Conservation (phyloP, 2,797 vertebrate species). For the Enteromius paludinosus region DNA sequence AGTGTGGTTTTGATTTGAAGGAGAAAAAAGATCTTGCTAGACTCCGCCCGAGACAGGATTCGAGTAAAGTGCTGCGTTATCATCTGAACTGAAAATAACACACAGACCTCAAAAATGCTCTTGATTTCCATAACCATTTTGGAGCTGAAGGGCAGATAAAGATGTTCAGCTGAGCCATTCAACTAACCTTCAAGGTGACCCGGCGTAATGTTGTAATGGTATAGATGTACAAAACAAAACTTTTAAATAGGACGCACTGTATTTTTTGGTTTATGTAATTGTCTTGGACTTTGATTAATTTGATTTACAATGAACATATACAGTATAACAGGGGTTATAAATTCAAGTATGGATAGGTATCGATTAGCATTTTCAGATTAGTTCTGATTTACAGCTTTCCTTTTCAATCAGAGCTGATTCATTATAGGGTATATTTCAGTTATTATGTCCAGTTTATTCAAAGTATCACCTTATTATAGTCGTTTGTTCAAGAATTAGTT, state of each 20-base stretch:
- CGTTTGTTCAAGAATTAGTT: not conserved
- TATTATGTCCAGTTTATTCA: not conserved
- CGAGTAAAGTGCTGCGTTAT: not conserved
- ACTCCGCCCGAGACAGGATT: no score
- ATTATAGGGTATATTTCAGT: not conserved
- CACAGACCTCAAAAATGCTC: not conserved
- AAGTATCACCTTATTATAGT: not conserved
- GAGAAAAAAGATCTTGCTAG: no score
- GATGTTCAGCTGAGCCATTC: not conserved
- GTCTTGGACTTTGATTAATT: not conserved
- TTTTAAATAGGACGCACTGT: not conserved
- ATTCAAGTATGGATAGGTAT: not conserved
- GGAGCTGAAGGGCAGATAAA: not conserved
- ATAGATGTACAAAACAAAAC: not conserved
- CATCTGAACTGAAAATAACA: conserved; percentile 10
- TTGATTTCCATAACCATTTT: not conserved
- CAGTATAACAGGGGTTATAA: not conserved
- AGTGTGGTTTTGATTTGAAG: no score
- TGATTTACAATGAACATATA: not conserved
- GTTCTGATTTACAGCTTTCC: not conserved
- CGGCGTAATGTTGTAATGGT: not conserved
- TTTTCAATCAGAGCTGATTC: not conserved
- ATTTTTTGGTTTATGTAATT: not conserved
- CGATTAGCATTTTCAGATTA: not conserved
- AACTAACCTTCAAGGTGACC: not conserved